Evolutionary conservation across 2,113 vertebrate species (phyloP).

Genomic region (Cavia porcellus): DNA sequence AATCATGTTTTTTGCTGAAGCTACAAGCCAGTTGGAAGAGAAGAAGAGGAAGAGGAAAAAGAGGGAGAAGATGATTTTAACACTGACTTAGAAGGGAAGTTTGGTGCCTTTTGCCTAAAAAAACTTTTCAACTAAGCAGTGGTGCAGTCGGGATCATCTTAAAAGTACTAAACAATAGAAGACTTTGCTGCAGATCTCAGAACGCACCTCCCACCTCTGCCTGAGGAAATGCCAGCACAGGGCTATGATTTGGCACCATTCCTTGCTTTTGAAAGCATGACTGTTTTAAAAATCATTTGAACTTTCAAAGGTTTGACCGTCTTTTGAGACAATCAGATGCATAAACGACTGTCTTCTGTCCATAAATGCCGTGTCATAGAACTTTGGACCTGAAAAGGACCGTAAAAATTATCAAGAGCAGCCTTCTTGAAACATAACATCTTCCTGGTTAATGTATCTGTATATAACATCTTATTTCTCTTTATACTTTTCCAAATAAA

Average conservation of each 20-base stretch:
- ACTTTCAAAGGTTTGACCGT: neutral
- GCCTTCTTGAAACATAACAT: neutral
- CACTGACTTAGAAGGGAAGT: constrained; percentile 87
- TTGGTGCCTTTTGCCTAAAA: neutral
- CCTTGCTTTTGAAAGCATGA: neutral
- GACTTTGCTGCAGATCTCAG: neutral
- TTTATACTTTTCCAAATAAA: constrained; percentile 60
- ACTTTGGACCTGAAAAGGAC: neutral
- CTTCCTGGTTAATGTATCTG: neutral
- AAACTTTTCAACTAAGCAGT: neutral
- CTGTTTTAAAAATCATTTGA: neutral
- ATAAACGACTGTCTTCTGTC: neutral
- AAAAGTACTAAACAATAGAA: neutral
- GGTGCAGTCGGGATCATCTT: neutral
- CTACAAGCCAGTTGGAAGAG: constrained; percentile 92
- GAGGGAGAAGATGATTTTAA: constrained; percentile 93
- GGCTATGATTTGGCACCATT: neutral
- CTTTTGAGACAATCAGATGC: neutral
- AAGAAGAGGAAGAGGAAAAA: constrained; percentile 95
- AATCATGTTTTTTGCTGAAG: constrained; percentile 96
- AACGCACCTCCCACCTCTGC: neutral
- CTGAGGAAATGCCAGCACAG: neutral
- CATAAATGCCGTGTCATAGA: neutral
- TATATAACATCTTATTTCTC: neutral
- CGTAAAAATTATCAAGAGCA: neutral